Conservation (phyloP, 2,113 vertebrate species). For the Bujurquina vittata region DNA sequence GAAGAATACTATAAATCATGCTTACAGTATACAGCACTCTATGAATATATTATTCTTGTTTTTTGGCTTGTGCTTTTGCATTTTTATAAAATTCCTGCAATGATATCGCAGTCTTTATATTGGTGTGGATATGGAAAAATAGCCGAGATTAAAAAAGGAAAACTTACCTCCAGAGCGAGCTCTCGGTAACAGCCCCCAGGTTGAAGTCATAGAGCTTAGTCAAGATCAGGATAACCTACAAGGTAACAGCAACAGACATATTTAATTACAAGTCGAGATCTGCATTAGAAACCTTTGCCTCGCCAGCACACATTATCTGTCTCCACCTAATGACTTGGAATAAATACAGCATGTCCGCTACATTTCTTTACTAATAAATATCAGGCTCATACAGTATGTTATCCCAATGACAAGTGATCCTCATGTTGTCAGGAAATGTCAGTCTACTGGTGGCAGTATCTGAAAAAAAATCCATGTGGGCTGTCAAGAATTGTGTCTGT, state of each 20-base stretch:
- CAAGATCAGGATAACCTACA: slow-evolving; percentile 94
- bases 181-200: slow-evolving; percentile 93
- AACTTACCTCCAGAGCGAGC: slow-evolving; percentile 94
- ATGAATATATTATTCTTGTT: slow-evolving; percentile 71
- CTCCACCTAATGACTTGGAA: slow-evolving; percentile 40
- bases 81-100: slow-evolving; percentile 55
- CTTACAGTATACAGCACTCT: slow-evolving; percentile 37
- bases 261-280: slow-evolving; percentile 31
- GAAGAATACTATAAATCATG: slow-evolving; percentile 68
- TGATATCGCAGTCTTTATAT: slow-evolving; percentile 26
- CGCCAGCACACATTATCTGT: slow-evolving; percentile 29
- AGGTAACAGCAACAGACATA: slow-evolving; percentile 42
- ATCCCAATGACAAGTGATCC: slow-evolving; percentile 63
- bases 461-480: slow-evolving; percentile 31
- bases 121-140: slow-evolving; percentile 18
- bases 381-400: slow-evolving; percentile 45
- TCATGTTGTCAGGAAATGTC: slow-evolving; percentile 64
- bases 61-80: slow-evolving; percentile 42
- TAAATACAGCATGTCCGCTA: slow-evolving; percentile 36
- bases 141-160: slow-evolving; percentile 21
- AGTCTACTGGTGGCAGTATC: slow-evolving; percentile 53
- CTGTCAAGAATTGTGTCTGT: slow-evolving; percentile 65
- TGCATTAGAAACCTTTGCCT: slow-evolving; percentile 22
- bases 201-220: slow-evolving; percentile 97
- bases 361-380: slow-evolving; percentile 53